These are phyloP conservation scores for Oxystoma pomonae DNA, from an alignment of 2,888 invertebrate genomes.

Conservation along the genomic window DNA sequence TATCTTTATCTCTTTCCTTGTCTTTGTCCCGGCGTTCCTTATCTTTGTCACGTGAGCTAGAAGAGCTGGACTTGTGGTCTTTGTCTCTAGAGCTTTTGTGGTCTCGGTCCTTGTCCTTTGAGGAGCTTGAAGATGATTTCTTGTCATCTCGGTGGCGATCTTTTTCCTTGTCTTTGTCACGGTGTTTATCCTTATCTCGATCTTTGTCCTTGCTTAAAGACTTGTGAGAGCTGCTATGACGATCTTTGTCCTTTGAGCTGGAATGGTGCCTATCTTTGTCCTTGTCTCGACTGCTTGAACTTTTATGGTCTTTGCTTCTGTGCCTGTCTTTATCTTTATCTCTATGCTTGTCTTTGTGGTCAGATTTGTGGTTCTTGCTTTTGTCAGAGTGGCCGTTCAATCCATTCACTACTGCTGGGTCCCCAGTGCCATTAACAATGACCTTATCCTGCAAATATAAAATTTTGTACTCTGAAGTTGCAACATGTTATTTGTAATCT, in stretches of 20 bases:
- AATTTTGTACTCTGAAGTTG: slow-evolving; percentile 34
- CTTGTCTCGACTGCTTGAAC: slow-evolving; percentile 43
- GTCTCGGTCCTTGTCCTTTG: slow-evolving; percentile 37
- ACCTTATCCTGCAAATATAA: not conserved
- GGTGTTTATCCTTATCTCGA: slow-evolving; percentile 39
- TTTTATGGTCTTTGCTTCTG: slow-evolving; percentile 48
- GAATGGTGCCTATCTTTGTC: slow-evolving; percentile 51
- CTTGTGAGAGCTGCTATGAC: slow-evolving; percentile 37
- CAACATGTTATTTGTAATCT: too few species aligned
- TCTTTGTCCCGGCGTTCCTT: slow-evolving; percentile 46
- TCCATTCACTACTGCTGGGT: slow-evolving; percentile 64
- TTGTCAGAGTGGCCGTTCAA: slow-evolving; percentile 67
- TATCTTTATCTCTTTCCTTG: slow-evolving; percentile 47
- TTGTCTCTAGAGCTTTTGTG: slow-evolving; percentile 39
- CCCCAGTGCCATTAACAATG: not conserved
- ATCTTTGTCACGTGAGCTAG: slow-evolving; percentile 42
- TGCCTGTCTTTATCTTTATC: slow-evolving; percentile 46
- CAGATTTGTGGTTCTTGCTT: slow-evolving; percentile 55
- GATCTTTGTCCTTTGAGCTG: slow-evolving; percentile 40
- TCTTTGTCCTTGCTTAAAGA: slow-evolving; percentile 47
- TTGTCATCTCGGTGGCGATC: slow-evolving; percentile 43
- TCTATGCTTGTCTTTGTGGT: slow-evolving; percentile 59
- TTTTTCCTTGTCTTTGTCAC: slow-evolving; percentile 38
- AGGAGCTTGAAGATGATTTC: slow-evolving; percentile 32
- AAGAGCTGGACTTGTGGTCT: slow-evolving; percentile 34